Percentiles rank a stretch among this genome's conserved stretches.
phyloP scores from a whole-genome alignment of 2,797 vertebrate species.

The Florisuga fusca region DNA sequence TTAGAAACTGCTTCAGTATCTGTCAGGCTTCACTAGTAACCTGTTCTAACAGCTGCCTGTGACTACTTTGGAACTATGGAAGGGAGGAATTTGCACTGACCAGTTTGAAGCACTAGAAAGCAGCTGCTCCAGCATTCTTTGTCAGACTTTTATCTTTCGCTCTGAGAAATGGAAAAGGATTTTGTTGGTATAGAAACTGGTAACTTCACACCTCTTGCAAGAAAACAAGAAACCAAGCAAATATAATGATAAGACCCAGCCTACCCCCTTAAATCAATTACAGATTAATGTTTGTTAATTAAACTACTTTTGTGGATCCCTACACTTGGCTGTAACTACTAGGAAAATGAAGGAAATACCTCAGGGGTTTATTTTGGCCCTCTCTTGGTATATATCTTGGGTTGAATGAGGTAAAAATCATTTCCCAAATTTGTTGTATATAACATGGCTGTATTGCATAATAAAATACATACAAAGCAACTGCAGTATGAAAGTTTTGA shows the following conservation, averaged over 20 bases:
- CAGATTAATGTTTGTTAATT: background rate
- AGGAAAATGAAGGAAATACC: background rate
- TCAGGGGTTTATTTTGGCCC: background rate
- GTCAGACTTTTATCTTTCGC: background rate
- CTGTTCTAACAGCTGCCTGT: background rate
- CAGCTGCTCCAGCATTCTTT: background rate
- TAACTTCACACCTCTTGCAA: background rate
- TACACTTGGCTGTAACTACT: background rate
- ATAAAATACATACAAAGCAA: background rate
- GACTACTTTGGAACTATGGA: background rate
- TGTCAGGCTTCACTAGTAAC: background rate
- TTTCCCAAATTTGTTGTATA: background rate
- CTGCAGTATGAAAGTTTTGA: background rate
- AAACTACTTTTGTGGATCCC: background rate
- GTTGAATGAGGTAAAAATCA: background rate
- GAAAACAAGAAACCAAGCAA: background rate
- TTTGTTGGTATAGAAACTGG: background rate
- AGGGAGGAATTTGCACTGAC: background rate
- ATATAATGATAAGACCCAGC: background rate
- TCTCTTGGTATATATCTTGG: background rate
- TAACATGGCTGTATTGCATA: background rate
- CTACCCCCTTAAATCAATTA: accelerated
- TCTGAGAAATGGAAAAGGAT: background rate
- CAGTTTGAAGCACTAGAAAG: background rate
- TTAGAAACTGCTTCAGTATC: background rate